phyloP scores from a whole-genome alignment of 2,797 vertebrate genomes.

The Rallus crepitans region DNA sequence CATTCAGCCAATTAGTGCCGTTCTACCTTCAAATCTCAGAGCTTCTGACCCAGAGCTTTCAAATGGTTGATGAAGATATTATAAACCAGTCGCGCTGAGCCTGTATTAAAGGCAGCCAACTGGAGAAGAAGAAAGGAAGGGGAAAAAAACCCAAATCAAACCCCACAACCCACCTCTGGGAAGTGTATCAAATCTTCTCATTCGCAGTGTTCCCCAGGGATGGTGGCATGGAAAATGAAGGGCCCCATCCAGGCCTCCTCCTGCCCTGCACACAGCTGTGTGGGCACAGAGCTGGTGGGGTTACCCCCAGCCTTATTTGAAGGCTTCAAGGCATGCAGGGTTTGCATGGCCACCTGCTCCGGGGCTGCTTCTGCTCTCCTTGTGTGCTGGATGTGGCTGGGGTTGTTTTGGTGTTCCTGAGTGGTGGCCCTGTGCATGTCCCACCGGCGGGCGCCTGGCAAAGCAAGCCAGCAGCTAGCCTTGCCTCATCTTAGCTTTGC shows the following conservation, averaged over 20 bases:
- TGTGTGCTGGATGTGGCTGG: neutral
- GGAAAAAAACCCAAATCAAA: neutral
- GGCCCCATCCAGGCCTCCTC: neutral
- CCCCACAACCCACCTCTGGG: neutral
- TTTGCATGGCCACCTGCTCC: neutral
- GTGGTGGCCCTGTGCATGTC: neutral
- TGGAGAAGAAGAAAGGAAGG: neutral
- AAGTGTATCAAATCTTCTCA: conserved; percentile 59
- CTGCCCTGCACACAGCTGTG: neutral
- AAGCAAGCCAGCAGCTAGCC: neutral
- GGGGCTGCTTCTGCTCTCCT: neutral
- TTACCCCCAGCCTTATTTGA: neutral
- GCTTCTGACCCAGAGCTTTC: conserved; percentile 73
- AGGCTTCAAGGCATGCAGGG: neutral
- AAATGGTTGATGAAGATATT: conserved; percentile 72
- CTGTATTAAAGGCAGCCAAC: conserved; percentile 21
- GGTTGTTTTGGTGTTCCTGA: fast-evolving
- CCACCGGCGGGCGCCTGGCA: neutral
- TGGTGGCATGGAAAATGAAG: conserved; percentile 10
- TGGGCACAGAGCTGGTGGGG: neutral
- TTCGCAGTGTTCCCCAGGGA: conserved; percentile 5
- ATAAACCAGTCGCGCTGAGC: conserved; percentile 1
- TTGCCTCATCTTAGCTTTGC: neutral
- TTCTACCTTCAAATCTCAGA: conserved; percentile 75
- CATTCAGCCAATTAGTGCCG: conserved; percentile 65